Percentiles rank a stretch among this genome's conserved stretches.
Evolutionary conservation across 2,888 invertebrate species (phyloP).

Genomic region (Catocala sponsa): DNA sequence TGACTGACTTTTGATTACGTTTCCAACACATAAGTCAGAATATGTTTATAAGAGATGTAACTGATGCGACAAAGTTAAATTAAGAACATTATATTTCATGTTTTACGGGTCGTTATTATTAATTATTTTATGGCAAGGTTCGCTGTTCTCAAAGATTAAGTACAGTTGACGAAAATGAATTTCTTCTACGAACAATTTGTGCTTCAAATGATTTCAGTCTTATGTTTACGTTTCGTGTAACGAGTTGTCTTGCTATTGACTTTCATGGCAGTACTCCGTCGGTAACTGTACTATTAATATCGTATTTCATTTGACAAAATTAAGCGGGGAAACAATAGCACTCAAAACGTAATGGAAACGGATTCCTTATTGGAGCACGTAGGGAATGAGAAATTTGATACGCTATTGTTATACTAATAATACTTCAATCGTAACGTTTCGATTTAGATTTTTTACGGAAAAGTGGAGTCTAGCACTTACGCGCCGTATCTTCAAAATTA

Average conservation of each 20-base stretch:
- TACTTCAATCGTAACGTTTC: constrained; percentile 11
- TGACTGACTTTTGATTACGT: not conserved
- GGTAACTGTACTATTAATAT: no score
- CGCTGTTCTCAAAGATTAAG: constrained; percentile 37
- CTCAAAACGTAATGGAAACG: not conserved
- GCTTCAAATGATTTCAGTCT: not conserved
- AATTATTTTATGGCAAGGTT: constrained; percentile 19
- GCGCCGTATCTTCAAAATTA: no score
- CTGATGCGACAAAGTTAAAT: not conserved
- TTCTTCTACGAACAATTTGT: constrained; percentile 33
- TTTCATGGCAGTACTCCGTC: no score
- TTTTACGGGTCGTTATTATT: constrained; percentile 2
- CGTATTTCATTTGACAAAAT: not conserved
- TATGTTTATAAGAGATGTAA: not conserved
- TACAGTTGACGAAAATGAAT: constrained; percentile 51
- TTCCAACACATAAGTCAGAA: not conserved
- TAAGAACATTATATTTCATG: not conserved
- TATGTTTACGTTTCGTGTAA: not conserved
- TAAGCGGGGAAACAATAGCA: not conserved
- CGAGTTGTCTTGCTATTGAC: no score
- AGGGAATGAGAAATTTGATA: constrained; percentile 30
- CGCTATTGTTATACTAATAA: constrained; percentile 5
- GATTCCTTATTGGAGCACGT: constrained; percentile 27
- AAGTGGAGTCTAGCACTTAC: no score
- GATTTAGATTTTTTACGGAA: no score